These are phyloP conservation scores for Varanus salvator DNA, from an alignment of 2,113 vertebrate species.

Conservation along the genomic window DNA sequence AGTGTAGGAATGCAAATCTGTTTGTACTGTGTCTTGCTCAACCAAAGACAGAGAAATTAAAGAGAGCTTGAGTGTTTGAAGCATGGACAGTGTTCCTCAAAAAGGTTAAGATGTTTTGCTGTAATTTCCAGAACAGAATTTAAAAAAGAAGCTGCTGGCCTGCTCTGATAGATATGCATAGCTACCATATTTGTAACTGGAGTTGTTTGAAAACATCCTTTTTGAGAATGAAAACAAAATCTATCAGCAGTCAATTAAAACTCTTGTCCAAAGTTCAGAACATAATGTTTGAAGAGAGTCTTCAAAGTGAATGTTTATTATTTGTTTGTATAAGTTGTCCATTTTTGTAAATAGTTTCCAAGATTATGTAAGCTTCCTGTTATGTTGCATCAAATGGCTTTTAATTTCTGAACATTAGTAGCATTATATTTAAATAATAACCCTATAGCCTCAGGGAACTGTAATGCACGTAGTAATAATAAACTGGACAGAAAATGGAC, in stretches of 20 bases:
- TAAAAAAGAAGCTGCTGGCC: neutral
- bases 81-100: neutral
- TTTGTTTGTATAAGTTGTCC: conserved; percentile 12
- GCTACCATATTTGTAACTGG: conserved; percentile 11
- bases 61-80: neutral
- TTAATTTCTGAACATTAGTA: neutral
- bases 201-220: conserved; percentile 36
- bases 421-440: neutral
- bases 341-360: conserved; percentile 23
- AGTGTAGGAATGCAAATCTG: conserved; percentile 48
- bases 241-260: neutral
- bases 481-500: neutral
- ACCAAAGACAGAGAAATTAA: neutral
- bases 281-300: neutral
- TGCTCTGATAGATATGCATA: neutral
- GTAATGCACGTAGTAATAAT: neutral
- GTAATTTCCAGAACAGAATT: neutral
- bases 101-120: neutral
- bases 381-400: neutral
- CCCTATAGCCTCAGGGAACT: neutral
- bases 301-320: neutral
- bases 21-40: neutral
- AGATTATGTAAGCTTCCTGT: neutral
- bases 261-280: neutral
- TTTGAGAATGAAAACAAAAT: conserved; percentile 9